These are phyloP conservation scores for Genyomyrus donnyi DNA, from an alignment of 2,113 vertebrate species.

Conservation along the genomic window DNA sequence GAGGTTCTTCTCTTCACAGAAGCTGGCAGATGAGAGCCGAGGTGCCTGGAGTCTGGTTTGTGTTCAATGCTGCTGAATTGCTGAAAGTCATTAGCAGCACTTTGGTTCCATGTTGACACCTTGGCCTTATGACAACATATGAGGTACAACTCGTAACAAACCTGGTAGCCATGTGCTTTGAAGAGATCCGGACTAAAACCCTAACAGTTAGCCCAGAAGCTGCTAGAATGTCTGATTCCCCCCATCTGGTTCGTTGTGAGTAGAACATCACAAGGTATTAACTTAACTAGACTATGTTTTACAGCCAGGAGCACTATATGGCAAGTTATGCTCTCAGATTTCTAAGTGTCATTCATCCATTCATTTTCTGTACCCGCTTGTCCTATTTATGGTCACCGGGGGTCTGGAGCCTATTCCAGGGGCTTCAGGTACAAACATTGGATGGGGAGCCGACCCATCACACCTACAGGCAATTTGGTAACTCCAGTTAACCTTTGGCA, in stretches of 20 bases:
- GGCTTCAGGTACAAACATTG: not conserved
- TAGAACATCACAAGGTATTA: not conserved
- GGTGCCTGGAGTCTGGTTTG: not conserved
- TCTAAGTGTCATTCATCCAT: not conserved
- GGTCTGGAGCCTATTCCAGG: not conserved
- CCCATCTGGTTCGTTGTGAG: not conserved
- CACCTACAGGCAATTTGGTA: not conserved
- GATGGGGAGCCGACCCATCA: not conserved
- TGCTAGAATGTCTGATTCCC: not conserved
- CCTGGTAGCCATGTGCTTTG: not conserved
- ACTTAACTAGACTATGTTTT: not conserved
- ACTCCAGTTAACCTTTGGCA: not conserved
- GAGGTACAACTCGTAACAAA: not conserved
- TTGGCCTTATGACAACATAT: not conserved
- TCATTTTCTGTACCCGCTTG: not conserved
- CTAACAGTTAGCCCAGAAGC: not conserved
- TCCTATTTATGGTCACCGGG: not conserved
- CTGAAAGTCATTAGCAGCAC: not conserved
- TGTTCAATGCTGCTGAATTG: not conserved
- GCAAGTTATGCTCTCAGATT: not conserved
- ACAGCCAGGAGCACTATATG: not conserved
- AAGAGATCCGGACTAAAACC: not conserved
- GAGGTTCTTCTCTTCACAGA: constrained; percentile 20
- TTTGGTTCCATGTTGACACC: not conserved
- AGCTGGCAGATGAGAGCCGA: not conserved